These are phyloP conservation scores for Coelogynopora nodosa DNA, from an alignment of 2,888 invertebrate genomes.

Conservation along the genomic window DNA sequence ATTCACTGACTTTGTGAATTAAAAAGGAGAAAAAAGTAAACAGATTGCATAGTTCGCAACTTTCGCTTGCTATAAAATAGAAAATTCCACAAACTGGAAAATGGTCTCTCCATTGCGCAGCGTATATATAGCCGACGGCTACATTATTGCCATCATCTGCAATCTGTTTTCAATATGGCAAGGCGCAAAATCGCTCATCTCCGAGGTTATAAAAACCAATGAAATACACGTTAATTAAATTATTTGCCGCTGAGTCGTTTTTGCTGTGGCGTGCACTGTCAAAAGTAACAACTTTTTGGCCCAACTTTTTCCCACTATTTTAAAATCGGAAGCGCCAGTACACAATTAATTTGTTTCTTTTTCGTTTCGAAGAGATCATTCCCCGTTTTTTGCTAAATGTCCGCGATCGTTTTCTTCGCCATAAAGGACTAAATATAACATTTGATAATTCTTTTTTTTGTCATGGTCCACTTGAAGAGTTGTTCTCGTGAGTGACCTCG, in stretches of 20 bases:
- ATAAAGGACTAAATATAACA: too few relatives aligned
- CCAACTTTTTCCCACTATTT: background rate
- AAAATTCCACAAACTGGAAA: background rate
- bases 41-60: background rate
- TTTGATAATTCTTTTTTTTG: too few relatives aligned
- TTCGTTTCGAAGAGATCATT: background rate
- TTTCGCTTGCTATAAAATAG: background rate
- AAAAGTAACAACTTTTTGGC: constrained; percentile 6
- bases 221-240: constrained; percentile 6
- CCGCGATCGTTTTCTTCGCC: too few relatives aligned
- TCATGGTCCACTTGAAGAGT: too few relatives aligned
- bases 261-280: constrained; percentile 12
- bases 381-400: too few relatives aligned
- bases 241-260: constrained; percentile 14
- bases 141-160: constrained; percentile 24
- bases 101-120: background rate
- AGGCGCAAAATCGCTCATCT: background rate
- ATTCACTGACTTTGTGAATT: constrained; percentile 3
- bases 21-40: background rate
- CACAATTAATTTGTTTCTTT: background rate
- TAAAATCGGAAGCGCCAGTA: background rate
- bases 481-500: too few relatives aligned
- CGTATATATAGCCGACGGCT: constrained; percentile 16
- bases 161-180: background rate
- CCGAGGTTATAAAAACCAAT: background rate